These are phyloP conservation scores for Planiliza haematocheilus DNA, from an alignment of 2,113 vertebrate species.

Conservation along the genomic window DNA sequence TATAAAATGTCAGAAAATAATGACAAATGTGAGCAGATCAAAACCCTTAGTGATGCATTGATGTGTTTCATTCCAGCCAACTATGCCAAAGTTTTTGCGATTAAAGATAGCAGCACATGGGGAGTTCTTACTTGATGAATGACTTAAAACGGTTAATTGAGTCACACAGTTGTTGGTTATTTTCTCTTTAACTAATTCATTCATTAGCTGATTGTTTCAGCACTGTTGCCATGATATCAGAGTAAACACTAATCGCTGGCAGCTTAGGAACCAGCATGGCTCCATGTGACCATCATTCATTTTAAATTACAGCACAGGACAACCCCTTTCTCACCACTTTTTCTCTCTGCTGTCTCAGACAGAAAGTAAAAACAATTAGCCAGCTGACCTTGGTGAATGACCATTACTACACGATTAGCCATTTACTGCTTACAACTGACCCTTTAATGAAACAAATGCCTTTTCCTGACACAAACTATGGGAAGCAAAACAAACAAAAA, in stretches of 20 bases:
- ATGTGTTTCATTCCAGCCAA: too few relatives aligned
- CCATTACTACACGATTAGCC: slow-evolving; percentile 70
- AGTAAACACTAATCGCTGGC: neutral
- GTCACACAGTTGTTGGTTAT: neutral
- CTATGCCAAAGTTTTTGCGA: too few relatives aligned
- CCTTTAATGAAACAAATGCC: slow-evolving; percentile 86
- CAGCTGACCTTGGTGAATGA: slow-evolving; percentile 40
- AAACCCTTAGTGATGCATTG: too few relatives aligned
- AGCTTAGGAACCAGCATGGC: slow-evolving; percentile 14
- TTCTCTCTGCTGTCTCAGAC: slow-evolving; percentile 39
- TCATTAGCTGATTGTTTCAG: neutral
- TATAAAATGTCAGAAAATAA: neutral
- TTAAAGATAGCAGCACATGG: neutral
- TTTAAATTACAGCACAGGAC: slow-evolving; percentile 8
- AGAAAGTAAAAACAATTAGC: slow-evolving; percentile 65
- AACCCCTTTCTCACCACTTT: slow-evolving; percentile 1
- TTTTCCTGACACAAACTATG: slow-evolving; percentile 85
- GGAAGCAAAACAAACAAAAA: slow-evolving; percentile 88
- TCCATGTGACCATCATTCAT: slow-evolving; percentile 9
- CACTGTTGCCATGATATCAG: neutral
- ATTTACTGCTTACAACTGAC: slow-evolving; percentile 73
- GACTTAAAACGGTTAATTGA: neutral
- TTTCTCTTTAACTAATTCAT: neutral
- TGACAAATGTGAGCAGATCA: too few relatives aligned
- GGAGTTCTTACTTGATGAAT: neutral